phyloP scores from a whole-genome alignment of 2,888 invertebrate genomes.

The Ectemnius continuus region DNA sequence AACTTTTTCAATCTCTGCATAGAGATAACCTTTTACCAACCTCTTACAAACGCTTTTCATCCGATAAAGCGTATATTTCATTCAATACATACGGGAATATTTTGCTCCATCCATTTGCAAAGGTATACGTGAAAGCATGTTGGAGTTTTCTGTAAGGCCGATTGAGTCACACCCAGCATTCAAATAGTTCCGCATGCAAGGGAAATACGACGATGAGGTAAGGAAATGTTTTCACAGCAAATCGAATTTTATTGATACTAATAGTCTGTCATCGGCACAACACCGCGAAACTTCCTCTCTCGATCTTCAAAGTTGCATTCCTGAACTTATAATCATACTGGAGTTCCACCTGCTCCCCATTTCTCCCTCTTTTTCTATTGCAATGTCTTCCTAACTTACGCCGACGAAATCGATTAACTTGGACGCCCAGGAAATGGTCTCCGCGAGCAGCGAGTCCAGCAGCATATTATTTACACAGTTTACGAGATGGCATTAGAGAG shows the following conservation, averaged over 20 bases:
- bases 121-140: too few species aligned
- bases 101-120: too few species aligned
- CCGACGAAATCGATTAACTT: slow-evolving; percentile 33
- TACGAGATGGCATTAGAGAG: not conserved
- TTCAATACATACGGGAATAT: too few species aligned
- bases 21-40: too few species aligned
- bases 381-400: not conserved
- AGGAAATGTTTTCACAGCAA: not conserved
- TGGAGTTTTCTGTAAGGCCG: too few species aligned
- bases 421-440: slow-evolving; percentile 4
- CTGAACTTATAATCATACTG: not conserved
- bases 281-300: not conserved
- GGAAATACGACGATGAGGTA: too few species aligned
- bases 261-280: not conserved
- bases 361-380: not conserved
- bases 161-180: too few species aligned
- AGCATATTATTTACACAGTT: slow-evolving; percentile 20
- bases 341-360: not conserved
- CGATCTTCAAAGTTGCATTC: not conserved
- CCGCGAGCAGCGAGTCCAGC: not conserved
- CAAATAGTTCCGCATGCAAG: too few species aligned
- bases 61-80: too few species aligned
- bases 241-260: slow-evolving; percentile 1
- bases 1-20: too few species aligned
- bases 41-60: too few species aligned